phyloP scores from a whole-genome alignment of 2,888 invertebrate genomes.

The Galerucella pusilla region DNA sequence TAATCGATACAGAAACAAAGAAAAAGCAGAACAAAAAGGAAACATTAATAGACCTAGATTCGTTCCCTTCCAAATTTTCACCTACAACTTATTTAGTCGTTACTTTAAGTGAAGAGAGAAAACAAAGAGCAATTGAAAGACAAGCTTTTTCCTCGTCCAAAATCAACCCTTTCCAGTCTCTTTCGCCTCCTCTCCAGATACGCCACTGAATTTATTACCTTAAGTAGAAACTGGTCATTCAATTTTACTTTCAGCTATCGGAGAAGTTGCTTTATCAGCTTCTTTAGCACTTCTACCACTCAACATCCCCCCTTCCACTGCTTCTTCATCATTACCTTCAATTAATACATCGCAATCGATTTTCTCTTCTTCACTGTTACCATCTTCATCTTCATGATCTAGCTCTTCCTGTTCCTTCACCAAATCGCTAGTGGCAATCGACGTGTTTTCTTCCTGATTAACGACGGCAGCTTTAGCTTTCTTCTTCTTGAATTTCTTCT shows the following conservation, averaged over 20 bases:
- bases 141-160: too few relatives aligned
- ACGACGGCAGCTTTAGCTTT: conserved; percentile 42
- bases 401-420: conserved; percentile 41
- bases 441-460: conserved; percentile 44
- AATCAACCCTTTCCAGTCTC: too few relatives aligned
- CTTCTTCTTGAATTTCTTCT: conserved; percentile 69
- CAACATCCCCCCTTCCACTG: conserved; percentile 38
- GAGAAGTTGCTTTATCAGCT: conserved; percentile 69
- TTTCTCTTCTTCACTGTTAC: conserved; percentile 51
- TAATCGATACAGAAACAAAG: too few relatives aligned
- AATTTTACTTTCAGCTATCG: conserved; percentile 48
- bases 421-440: conserved; percentile 40
- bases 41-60: too few relatives aligned
- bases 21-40: too few relatives aligned
- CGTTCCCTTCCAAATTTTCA: too few relatives aligned
- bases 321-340: conserved; percentile 47
- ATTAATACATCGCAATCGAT: conserved; percentile 48
- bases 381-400: conserved; percentile 47
- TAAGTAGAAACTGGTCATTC: conserved; percentile 3
- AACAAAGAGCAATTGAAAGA: too few relatives aligned
- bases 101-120: too few relatives aligned
- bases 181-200: too few relatives aligned
- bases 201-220: too few relatives aligned
- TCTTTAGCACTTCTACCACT: conserved; percentile 32
- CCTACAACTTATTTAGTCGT: too few relatives aligned